These are phyloP conservation scores for Alouatta palliata DNA, from an alignment of 2,113 vertebrate species.

Conservation along the genomic window DNA sequence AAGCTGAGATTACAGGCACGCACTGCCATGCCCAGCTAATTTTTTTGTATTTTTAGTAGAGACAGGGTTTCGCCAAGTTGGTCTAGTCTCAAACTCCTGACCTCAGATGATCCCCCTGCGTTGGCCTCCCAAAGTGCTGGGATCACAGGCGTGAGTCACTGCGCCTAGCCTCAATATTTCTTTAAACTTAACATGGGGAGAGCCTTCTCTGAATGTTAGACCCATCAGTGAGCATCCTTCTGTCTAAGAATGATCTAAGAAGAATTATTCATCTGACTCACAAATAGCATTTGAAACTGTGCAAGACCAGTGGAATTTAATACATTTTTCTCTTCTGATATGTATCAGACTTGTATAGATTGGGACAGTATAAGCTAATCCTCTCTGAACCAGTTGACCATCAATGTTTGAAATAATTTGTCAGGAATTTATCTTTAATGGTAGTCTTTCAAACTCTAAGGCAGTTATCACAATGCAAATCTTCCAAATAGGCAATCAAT, in stretches of 20 bases:
- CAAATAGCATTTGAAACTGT: neutral
- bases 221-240: neutral
- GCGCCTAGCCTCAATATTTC: neutral
- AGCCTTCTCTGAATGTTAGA: conserved; percentile 1
- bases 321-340: neutral
- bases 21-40: no score
- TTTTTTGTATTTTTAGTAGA: no score
- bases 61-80: no score
- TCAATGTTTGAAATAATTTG: neutral
- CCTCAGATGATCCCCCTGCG: no score
- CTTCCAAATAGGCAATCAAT: neutral
- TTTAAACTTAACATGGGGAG: neutral
- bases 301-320: neutral
- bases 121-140: no score
- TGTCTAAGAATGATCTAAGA: neutral
- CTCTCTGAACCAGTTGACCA: neutral
- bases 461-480: neutral
- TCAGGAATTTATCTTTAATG: neutral
- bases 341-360: neutral
- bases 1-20: no score
- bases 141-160: no score
- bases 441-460: neutral
- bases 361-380: neutral
- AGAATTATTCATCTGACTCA: neutral
- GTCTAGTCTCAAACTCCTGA: no score